Base-by-base conservation (phyloP, 2,888 invertebrate species). In the Erynnis tages region DNA sequence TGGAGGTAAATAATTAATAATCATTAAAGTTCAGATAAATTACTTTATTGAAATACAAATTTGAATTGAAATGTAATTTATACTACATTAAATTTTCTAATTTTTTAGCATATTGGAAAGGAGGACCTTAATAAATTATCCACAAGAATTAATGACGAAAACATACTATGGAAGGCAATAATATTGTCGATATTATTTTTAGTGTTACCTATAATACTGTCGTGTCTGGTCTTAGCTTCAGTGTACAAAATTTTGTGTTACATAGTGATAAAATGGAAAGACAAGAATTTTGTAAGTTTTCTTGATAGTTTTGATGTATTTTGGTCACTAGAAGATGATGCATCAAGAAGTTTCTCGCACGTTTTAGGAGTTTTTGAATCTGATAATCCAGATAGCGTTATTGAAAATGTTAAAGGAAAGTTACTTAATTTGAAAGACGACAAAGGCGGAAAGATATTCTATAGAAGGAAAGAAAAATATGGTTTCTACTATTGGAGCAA, bases 401-500 rank as follows among this genome's bases (percentile, higher is more conserved):
- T 71, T 11, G 54, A 66, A 2, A 68, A 61, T 11, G 71, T 81
- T 11, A 77, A 68, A 62, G 55, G 65, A 1, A 79, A 74, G 60
- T 50, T 79, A 21, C 57, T 58, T 34, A 59, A 56, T 21, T 61
- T 75, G 13, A 49, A 64, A 4, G 65, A 73, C 40, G 35, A 60
- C 17, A 58, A 63, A 1, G 60, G 61, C 0, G 68, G 70, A 34
- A 91, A 91, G 65, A 67, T 91, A 43, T 80, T 87, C 54, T 90
- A 84, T 58, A 72, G 75, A 30, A 70, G 85, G 56, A 75, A 68
- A 10, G 80, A 83, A 56, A 74, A 73, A 41, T 85, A 77, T 25
- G 91, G 91, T 1, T 91, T 91, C 61, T 87, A 80, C 59, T 91
- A 82, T 63, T 91, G 91, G 91, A 73, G 82, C 54, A 79, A 69